Base-by-base conservation (phyloP, 2,888 invertebrate species). In the Parnassius apollo region DNA sequence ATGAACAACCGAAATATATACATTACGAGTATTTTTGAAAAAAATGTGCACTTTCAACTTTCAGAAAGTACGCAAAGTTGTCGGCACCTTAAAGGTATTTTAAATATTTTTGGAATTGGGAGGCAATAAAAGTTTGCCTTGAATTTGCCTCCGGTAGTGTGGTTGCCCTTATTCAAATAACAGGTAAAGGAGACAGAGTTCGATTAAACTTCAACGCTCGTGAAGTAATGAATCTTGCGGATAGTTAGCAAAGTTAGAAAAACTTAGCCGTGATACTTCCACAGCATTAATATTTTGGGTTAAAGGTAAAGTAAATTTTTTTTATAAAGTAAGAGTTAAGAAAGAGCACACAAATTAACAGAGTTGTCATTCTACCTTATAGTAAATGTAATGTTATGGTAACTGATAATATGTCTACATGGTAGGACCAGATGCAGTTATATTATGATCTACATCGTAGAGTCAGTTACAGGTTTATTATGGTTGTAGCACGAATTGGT, bases 141-240 rank as follows among this genome's bases (percentile, higher is more conserved):
- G 83, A 85, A 83, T 77, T 81, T 77, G 75, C 76, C 69, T 63
- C 59, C 42, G 56, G 63, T 44, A 59, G 58, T 58, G 52, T 59
- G 54, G 25, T 70, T 73, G 73, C 69, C 75, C 77, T 83, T 77
- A 80, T 84, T 86, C 81, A 83, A 83, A 84, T 83, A 85, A 77
- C 81, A 81, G 81, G 82, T 82, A 75, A 78, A 75, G 77, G 78
- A 75, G 75, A 70, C 75, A 76, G 80, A 81, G 83, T 83, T 82
- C 83, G 84, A 87, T 88, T 84, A 85, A 88, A 88, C 82, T 87
- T 87, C 74, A 73, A 69, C 78, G 74, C 74, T 77, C 73, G 75
- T 74, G 71, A 77, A 83, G 75, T 83, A 68, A 82, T 69, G 72
- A 67, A 62, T 54, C 54, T 48, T 25, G n/a, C 75, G 77, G 83